A percentile compares a stretch with the other conserved stretches of the same genome.
phyloP scores from a whole-genome alignment of 1,140 invertebrate genomes.

The Pogonomyrmex californicus region DNA sequence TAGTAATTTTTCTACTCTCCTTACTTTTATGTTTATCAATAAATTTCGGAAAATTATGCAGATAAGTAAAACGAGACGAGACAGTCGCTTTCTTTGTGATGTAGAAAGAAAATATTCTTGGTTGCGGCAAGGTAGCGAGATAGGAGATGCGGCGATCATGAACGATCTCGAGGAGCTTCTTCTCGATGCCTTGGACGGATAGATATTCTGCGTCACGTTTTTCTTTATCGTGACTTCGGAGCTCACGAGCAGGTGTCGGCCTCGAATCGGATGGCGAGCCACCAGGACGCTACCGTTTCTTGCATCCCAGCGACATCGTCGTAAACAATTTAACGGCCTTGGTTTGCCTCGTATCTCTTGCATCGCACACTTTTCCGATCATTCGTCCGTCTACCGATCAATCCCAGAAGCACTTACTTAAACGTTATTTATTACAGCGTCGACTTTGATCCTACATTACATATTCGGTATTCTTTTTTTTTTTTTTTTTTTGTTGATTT shows the following conservation, averaged over 20 bases:
- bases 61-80: background rate
- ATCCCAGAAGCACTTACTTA: no score
- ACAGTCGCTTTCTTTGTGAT: background rate
- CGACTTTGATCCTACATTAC: no score
- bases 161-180: slow-evolving; percentile 24
- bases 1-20: background rate
- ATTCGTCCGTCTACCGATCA: background rate
- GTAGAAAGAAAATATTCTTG: slow-evolving; percentile 1
- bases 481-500: no score
- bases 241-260: slow-evolving; percentile 19
- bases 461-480: no score
- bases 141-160: background rate
- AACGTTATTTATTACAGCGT: no score
- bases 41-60: background rate
- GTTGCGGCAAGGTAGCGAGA: background rate
- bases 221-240: slow-evolving; percentile 21
- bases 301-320: slow-evolving; percentile 24
- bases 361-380: background rate
- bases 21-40: background rate
- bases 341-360: slow-evolving; percentile 21
- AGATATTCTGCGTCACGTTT: slow-evolving; percentile 10
- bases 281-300: slow-evolving; percentile 28
- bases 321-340: slow-evolving; percentile 38
- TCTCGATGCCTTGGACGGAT: background rate
- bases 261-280: slow-evolving; percentile 7